phyloP scores from a whole-genome alignment of 2,888 invertebrate species.

The Cyaniris semiargus region DNA sequence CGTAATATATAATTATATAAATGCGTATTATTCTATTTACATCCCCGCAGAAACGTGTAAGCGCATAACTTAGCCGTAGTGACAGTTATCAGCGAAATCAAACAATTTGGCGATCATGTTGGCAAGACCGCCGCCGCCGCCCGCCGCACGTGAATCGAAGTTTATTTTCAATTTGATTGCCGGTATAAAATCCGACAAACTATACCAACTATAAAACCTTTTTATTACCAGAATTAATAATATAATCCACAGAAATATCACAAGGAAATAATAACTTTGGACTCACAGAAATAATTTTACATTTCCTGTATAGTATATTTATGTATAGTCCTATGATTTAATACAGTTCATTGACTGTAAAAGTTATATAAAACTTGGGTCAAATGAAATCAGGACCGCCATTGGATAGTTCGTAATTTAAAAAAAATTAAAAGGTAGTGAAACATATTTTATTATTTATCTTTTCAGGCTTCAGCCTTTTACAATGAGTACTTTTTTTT shows the following conservation, averaged over 20 bases:
- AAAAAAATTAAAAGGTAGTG: background rate
- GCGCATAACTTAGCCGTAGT: constrained; percentile 7
- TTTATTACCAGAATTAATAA: constrained; percentile 9
- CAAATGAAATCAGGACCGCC: background rate
- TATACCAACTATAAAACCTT: constrained; percentile 13
- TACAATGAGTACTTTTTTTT: background rate
- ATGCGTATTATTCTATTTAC: constrained; percentile 4
- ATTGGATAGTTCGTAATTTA: background rate
- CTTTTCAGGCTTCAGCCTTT: background rate
- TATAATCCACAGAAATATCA: background rate
- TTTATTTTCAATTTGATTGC: constrained; percentile 39
- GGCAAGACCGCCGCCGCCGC: constrained; percentile 61
- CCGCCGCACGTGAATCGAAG: constrained; percentile 49
- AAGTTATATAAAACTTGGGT: background rate
- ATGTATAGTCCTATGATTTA: constrained; percentile 6
- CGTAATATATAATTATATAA: no score
- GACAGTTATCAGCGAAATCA: constrained; percentile 17
- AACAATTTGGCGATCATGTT: constrained; percentile 55
- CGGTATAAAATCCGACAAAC: constrained; percentile 35
- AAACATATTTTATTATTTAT: background rate
- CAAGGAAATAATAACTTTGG: constrained; percentile 3
- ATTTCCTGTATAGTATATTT: constrained; percentile 4
- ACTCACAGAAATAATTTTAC: background rate
- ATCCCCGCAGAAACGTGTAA: no score
- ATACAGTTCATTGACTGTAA: constrained; percentile 11